Conservation (phyloP, 1,140 invertebrate genomes). For the Trachelipus rathkii region DNA sequence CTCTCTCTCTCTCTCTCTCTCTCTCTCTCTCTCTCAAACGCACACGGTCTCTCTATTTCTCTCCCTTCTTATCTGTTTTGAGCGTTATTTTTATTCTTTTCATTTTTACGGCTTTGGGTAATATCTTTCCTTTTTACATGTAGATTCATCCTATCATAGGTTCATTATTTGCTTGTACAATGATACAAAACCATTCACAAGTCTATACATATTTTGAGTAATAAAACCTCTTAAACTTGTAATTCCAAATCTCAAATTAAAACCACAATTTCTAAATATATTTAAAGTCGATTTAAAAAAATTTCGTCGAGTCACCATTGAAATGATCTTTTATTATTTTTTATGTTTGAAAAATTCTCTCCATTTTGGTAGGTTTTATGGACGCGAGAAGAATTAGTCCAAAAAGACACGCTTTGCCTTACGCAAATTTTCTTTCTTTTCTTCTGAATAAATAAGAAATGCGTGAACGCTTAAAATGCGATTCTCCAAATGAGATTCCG, state of each 20-base stretch:
- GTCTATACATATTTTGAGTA: too few species aligned
- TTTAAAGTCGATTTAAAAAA: not conserved
- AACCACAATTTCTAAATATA: too few species aligned
- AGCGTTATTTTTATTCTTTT: too few species aligned
- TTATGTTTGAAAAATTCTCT: too few species aligned
- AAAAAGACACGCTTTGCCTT: not conserved
- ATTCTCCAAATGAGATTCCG: not conserved
- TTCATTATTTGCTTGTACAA: too few species aligned
- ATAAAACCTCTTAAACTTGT: too few species aligned
- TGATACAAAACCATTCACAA: too few species aligned
- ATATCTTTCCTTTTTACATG: too few species aligned
- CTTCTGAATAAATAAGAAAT: not conserved
- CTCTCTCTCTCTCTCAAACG: not conserved
- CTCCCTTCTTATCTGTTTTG: not conserved
- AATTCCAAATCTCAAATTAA: too few species aligned
- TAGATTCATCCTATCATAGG: too few species aligned
- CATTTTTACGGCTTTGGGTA: too few species aligned
- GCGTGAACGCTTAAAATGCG: not conserved
- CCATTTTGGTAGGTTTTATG: not conserved
- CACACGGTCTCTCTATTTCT: not conserved
- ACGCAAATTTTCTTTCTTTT: not conserved
- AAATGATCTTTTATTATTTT: not conserved
- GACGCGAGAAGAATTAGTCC: not conserved
- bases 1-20: not conserved
- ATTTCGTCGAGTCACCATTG: slow-evolving; percentile 2